Conservation (phyloP, 2,113 vertebrate species). For the Sebastes schlegelii region DNA sequence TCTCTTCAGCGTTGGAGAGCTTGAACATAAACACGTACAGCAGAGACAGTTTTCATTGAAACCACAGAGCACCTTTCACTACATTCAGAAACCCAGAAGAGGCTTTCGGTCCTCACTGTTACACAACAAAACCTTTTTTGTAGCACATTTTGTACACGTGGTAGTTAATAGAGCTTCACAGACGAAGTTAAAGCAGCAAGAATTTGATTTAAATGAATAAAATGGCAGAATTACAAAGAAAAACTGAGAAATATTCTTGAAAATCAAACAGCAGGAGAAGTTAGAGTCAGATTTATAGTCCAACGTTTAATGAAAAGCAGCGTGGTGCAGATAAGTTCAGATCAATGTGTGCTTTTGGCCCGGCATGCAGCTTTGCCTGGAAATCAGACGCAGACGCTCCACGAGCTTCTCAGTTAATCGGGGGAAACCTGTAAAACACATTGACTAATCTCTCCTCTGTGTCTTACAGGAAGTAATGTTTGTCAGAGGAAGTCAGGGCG, state of each 20-base stretch:
- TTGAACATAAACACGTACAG: not conserved
- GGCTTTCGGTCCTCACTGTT: not conserved
- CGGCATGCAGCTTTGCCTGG: not conserved
- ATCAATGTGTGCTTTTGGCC: not conserved
- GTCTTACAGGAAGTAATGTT: slow-evolving; percentile 72
- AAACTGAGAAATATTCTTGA: not conserved
- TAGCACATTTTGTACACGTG: not conserved
- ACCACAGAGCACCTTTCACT: slow-evolving; percentile 35
- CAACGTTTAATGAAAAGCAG: slow-evolving; percentile 9
- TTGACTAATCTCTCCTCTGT: slow-evolving; percentile 65
- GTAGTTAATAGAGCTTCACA: not conserved
- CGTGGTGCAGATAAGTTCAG: too few species aligned
- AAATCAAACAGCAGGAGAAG: slow-evolving; percentile 8
- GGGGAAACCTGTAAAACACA: slow-evolving; percentile 71
- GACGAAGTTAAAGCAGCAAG: not conserved
- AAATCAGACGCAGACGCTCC: slow-evolving; percentile 3
- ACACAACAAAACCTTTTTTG: not conserved
- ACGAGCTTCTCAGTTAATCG: slow-evolving; percentile 42
- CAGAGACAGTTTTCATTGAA: not conserved
- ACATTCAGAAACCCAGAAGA: not conserved
- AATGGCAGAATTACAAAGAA: slow-evolving; percentile 2
- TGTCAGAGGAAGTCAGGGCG: slow-evolving; percentile 70
- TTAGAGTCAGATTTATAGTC: not conserved
- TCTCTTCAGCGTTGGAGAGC: not conserved
- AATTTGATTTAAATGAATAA: not conserved